Percentiles rank a stretch among this genome's conserved stretches.
Evolutionary conservation across 2,888 invertebrate species (phyloP).

Genomic region (Ormyrus thymus): DNA sequence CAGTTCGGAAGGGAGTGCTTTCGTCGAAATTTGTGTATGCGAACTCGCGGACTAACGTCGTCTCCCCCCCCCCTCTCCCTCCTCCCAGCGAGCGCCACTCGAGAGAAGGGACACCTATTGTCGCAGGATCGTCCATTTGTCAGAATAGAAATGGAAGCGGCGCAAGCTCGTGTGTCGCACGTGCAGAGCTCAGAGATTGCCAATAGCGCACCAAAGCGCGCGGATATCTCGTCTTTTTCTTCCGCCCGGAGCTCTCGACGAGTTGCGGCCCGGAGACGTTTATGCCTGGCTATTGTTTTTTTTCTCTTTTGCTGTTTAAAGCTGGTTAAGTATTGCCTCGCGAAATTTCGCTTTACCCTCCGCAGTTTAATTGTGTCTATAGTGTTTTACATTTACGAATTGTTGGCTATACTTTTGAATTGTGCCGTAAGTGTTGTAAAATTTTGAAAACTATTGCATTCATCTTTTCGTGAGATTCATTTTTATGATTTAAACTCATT

Average conservation of each 20-base stretch:
- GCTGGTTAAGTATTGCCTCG: too few relatives aligned
- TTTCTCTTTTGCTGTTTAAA: too few relatives aligned
- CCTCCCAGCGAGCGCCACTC: conserved; percentile 56
- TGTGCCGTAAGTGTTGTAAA: too few relatives aligned
- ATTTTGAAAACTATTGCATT: too few relatives aligned
- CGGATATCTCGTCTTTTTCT: conserved; percentile 26
- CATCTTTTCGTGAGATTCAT: too few relatives aligned
- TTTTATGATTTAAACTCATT: too few relatives aligned
- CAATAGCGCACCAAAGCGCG: conserved; percentile 51
- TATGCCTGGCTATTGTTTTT: not conserved
- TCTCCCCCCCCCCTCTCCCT: conserved; percentile 48
- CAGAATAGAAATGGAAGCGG: conserved; percentile 61
- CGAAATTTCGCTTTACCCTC: too few relatives aligned
- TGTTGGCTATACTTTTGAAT: too few relatives aligned
- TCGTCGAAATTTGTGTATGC: conserved; percentile 66
- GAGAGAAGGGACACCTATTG: conserved; percentile 62
- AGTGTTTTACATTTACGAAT: too few relatives aligned
- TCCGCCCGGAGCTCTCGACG: not conserved
- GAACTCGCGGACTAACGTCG: conserved; percentile 59
- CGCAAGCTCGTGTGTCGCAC: conserved; percentile 35
- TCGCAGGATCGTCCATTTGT: conserved; percentile 64
- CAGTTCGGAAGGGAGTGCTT: conserved; percentile 67
- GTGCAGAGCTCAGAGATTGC: conserved; percentile 58
- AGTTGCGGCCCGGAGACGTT: conserved; percentile 45
- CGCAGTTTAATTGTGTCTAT: too few relatives aligned